Evolutionary conservation across 2,888 invertebrate species (phyloP), one percentile per base, ranked within the genome.

Genomic region (Acronicta psi): DNA sequence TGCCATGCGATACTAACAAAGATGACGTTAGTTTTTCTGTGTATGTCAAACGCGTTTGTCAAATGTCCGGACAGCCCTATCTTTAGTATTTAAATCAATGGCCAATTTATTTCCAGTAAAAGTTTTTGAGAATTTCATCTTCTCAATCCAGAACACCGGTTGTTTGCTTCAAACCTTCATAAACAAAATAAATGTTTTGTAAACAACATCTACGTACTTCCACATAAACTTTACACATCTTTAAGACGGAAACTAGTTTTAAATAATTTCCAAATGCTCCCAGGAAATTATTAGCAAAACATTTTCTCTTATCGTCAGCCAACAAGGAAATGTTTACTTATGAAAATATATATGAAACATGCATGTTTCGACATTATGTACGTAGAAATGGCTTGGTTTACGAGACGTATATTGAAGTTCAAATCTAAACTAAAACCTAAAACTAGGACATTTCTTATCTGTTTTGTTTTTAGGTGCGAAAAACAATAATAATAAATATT

Each of bases 241-340:
- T 44, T n/a, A 25, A 55, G 23, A 25, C 69, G 71, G 68, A 70
- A 60, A 29, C 44, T 52, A 18, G 34, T 56, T 71, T 71, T 51
- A 59, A 73, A 70, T 70, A 57, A 68, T 64, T 37, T 41, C 42
- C 53, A 71, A 34, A 61, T 59, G 51, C 45, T 72, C 36, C 54
- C 49, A 50, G 75, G 75, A 75, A 75, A 74, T 52, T 41, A 49
- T 59, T 57, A 31, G 20, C 59, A 50, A 55, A 72, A 77, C 57
- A 75, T 46, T 61, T 59, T 50, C 56, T 55, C 51, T 71, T 59
- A 54, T 60, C 51, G 45, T 40, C 13, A 31, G 72, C 72, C 53
- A 61, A 66, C 45, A 25, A 47, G 68, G 65, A 59, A 72, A 57
- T 59, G 34, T 61, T 68, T 70, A 68, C 47, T 20, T 31, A 10